These are phyloP conservation scores for Mesochorus sp. DNA, from an alignment of 2,888 invertebrate genomes.

Conservation along the genomic window DNA sequence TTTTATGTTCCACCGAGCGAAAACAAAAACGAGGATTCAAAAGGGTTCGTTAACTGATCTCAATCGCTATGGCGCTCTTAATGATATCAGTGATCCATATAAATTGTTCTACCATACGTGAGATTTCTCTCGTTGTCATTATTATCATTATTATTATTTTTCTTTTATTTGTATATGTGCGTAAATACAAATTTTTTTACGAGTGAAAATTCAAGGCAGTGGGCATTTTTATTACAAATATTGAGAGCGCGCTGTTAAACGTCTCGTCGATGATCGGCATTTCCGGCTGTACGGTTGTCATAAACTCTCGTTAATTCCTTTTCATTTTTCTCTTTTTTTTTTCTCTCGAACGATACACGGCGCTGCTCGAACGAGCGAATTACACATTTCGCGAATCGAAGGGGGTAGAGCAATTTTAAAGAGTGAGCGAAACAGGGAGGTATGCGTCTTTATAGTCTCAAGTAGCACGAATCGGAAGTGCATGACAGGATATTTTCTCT, in stretches of 20 bases:
- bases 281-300: slow-evolving; percentile 33
- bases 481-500: slow-evolving; percentile 62
- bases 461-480: slow-evolving; percentile 61
- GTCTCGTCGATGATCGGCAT: slow-evolving; percentile 23
- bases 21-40: no score
- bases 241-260: slow-evolving; percentile 23
- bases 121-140: no score
- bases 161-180: no score
- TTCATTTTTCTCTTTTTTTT: slow-evolving; percentile 11
- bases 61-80: neutral
- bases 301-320: neutral
- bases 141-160: no score
- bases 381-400: slow-evolving; percentile 26
- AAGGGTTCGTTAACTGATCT: neutral
- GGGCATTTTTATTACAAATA: no score
- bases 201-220: no score
- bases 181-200: no score
- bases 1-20: no score
- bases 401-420: slow-evolving; percentile 11
- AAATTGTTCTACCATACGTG: no score
- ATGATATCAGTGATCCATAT: neutral
- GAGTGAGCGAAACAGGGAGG: slow-evolving; percentile 18
- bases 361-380: slow-evolving; percentile 19
- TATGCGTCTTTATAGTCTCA: slow-evolving; percentile 39
- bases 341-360: slow-evolving; percentile 1